Conservation (phyloP, 2,113 vertebrate genomes). For the Dolichotis patagonum region DNA sequence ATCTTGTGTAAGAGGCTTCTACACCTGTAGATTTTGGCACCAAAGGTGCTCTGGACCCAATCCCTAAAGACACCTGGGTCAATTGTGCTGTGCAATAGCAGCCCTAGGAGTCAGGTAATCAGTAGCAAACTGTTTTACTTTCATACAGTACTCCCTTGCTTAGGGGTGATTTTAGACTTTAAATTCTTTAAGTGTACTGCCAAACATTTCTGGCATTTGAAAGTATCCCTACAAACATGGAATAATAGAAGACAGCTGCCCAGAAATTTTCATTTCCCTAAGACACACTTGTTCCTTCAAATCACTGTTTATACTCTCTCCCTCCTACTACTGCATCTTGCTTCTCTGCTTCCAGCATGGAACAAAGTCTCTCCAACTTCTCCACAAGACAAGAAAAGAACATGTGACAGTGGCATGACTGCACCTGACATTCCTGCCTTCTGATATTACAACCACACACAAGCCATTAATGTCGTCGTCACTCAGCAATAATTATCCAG, state of each 20-base stretch:
- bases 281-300: not conserved
- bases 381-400: fast-evolving
- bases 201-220: slow-evolving; percentile 52
- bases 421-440: fast-evolving
- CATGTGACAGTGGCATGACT: fast-evolving
- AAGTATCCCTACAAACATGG: slow-evolving; percentile 36
- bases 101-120: fast-evolving
- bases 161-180: not conserved
- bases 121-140: not conserved
- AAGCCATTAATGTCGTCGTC: not conserved
- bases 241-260: not conserved
- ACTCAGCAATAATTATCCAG: not conserved
- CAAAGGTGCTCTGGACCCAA: not conserved
- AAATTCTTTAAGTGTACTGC: not conserved
- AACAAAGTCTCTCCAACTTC: no score
- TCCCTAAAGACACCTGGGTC: not conserved
- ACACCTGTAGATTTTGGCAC: not conserved
- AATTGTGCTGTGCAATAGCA: fast-evolving
- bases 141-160: not conserved
- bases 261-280: not conserved
- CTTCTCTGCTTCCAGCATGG: not conserved
- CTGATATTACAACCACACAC: not conserved
- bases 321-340: fast-evolving
- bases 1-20: not conserved
- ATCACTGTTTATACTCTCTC: not conserved